phyloP scores from a whole-genome alignment of 64 coral and sea anemone genomes.

The Pocillopora damicornis region DNA sequence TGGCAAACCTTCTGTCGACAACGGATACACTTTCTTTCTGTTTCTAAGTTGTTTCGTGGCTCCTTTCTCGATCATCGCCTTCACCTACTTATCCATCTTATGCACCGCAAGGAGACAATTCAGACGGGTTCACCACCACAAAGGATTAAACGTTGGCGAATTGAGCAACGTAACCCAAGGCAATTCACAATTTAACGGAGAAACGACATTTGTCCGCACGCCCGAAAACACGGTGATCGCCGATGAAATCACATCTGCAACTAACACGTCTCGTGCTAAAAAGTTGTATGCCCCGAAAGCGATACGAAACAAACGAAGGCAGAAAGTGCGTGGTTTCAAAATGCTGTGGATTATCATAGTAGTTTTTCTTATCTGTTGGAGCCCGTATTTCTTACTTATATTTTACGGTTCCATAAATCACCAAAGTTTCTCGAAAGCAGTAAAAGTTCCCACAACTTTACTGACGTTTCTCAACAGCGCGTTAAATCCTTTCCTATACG shows the following conservation, averaged over 20 bases:
- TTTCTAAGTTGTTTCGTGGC: constrained; percentile 65
- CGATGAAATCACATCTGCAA: constrained; percentile 78
- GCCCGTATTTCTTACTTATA: constrained; percentile 86
- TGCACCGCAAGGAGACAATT: constrained; percentile 77
- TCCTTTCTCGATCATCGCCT: constrained; percentile 68
- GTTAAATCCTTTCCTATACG: constrained; percentile 84
- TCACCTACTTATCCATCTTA: constrained; percentile 77
- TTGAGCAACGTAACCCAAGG: neutral
- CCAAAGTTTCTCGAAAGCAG: constrained; percentile 38
- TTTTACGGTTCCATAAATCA: constrained; percentile 74
- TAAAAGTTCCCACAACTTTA: constrained; percentile 63
- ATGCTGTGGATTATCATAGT: constrained; percentile 76
- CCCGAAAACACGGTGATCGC: constrained; percentile 45
- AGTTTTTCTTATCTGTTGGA: constrained; percentile 85
- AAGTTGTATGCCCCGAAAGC: neutral
- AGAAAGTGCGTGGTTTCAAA: constrained; percentile 64
- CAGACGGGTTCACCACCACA: constrained; percentile 67
- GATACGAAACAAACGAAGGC: constrained; percentile 15
- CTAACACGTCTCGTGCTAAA: constrained; percentile 42
- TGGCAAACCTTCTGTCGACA: constrained; percentile 60
- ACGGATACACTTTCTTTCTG: constrained; percentile 87
- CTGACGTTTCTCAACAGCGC: constrained; percentile 81
- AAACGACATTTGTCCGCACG: constrained; percentile 15
- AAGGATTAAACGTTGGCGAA: constrained; percentile 3
- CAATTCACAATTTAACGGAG: constrained; percentile 8